These are phyloP conservation scores for Deroptyus accipitrinus DNA, from an alignment of 2,113 vertebrate genomes.

Conservation along the genomic window DNA sequence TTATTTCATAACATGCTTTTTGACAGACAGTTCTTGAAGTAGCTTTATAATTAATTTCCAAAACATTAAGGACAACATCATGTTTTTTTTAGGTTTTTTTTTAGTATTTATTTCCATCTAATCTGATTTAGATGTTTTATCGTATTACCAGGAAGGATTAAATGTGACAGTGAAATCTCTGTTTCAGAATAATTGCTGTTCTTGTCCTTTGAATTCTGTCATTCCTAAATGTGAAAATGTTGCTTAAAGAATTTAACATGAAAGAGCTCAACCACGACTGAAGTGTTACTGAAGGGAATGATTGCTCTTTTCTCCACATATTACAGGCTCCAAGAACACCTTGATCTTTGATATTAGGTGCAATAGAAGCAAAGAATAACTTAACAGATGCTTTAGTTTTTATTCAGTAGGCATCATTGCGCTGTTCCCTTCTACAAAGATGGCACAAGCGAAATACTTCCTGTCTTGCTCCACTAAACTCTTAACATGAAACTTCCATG, in stretches of 20 bases:
- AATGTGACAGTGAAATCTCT: not conserved
- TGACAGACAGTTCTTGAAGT: not conserved
- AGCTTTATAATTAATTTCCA: not conserved
- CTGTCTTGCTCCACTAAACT: not conserved
- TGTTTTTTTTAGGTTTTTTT: not conserved
- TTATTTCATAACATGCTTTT: not conserved
- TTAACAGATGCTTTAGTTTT: not conserved
- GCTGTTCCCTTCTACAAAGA: fast-evolving
- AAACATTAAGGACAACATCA: not conserved
- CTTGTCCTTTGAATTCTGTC: not conserved
- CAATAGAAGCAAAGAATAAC: not conserved
- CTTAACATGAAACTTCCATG: not conserved
- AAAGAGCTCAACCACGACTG: not conserved
- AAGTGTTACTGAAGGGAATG: not conserved
- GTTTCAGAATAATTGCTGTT: not conserved
- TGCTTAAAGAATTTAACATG: not conserved
- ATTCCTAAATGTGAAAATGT: not conserved
- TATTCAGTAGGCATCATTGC: not conserved
- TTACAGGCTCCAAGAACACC: not conserved
- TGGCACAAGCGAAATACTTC: not conserved
- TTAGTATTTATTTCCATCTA: not conserved
- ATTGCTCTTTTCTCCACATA: not conserved
- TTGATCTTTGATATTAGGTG: not conserved
- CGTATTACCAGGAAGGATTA: not conserved
- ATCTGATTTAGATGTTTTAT: not conserved